Conservation (phyloP, 2,888 invertebrate genomes). For the Helleia helle region DNA sequence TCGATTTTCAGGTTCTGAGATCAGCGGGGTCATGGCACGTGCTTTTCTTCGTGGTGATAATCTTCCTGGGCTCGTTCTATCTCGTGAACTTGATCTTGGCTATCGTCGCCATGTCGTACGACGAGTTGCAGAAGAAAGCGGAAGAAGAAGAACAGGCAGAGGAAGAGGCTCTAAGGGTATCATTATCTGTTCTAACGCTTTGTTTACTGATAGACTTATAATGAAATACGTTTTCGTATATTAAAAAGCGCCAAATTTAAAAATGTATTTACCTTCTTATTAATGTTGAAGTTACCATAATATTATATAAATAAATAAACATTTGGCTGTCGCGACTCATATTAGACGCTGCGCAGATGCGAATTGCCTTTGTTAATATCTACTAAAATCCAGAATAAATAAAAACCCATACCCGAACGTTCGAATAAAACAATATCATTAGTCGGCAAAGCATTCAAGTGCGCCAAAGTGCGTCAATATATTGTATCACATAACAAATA, state of each 20-base stretch:
- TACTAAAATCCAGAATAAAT: no score
- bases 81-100: conserved; percentile 99
- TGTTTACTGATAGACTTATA: no score
- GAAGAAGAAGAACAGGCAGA: conserved; percentile 97
- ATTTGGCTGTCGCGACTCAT: no score
- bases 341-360: no score
- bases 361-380: no score
- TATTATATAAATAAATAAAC: background rate
- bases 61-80: conserved; percentile 99
- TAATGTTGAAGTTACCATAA: background rate
- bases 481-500: background rate
- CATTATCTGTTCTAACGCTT: no score
- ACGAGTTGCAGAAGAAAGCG: conserved; percentile 98
- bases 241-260: no score
- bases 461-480: background rate
- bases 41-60: conserved; percentile 98
- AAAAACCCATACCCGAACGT: background rate
- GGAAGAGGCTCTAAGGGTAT: conserved; percentile 93
- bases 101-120: conserved; percentile 99
- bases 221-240: no score
- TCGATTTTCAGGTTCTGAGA: conserved; percentile 86
- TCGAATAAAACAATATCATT: background rate
- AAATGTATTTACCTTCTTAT: no score
- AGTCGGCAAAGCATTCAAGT: no score
- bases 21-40: conserved; percentile 98